Base-by-base conservation (phyloP, 2,113 vertebrate genomes). In the Odobenus rosmarus region DNA sequence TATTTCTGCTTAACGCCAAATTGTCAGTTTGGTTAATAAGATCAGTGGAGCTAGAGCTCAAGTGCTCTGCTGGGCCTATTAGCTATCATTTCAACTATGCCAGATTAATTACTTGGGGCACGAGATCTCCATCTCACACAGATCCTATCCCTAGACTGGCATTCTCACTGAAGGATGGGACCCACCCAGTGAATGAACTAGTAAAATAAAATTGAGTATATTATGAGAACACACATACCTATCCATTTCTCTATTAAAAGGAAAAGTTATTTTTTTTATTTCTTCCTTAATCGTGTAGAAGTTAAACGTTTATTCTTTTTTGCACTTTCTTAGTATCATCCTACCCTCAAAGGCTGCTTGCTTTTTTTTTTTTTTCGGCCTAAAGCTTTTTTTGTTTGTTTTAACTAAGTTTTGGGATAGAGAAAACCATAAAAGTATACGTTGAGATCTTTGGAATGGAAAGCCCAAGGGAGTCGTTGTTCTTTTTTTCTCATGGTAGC, bases 311-410 rank as follows among this genome's bases (percentile, higher is more conserved):
- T 95, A 64, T 23, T 83, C 28, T 51, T 31, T 84, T 81, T 72
- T 67, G 39, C 55, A 61, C 33, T 93, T 92, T 28, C 67, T 61
- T 96, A 51, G 6, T 96, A 7, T 96, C 57, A 64, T 88, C 46
- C 39, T 94, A 55, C 24, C n/a, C 15, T 57, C 55, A 79, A 95
- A 57, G 26, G 12, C 57, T 79, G 11, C 18, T 88, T 89, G 51
- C 39, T 59, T 85, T 61, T 28, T 16, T 39, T 49, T 49, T 31
- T n/a, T 16, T 57, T 57, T 72, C 26, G 19, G 0, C 21, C 55
- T 77, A 74, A 96, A 71, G 9, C 18, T 91, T 84, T 46, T 21
- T 92, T 90, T 89, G 46, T 89, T 93, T 82, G 46, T 94, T 97
- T 93, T 93, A 93, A 87, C 64, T 93, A 86, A 93, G 79, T 92